Percentiles rank a stretch among this genome's conserved stretches.
Evolutionary conservation across 2,888 invertebrate genomes (phyloP).

Genomic region (Aleiodes testaceus): DNA sequence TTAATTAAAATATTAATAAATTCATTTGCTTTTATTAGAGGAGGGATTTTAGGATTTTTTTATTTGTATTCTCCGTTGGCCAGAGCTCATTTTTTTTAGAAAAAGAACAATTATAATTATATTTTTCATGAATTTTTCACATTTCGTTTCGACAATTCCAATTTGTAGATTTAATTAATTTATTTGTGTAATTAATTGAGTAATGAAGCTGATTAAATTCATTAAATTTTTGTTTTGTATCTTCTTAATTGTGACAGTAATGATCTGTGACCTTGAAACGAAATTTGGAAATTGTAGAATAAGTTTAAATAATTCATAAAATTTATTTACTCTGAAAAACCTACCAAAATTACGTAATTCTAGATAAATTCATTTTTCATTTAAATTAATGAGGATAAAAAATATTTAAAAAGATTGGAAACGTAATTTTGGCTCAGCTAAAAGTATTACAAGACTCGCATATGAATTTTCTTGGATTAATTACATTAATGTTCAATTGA

Average conservation of each 20-base stretch:
- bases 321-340: not conserved
- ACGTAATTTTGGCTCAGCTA: slow-evolving; percentile 33
- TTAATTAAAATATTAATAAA: not conserved
- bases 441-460: slow-evolving; percentile 21
- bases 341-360: slow-evolving; percentile 17
- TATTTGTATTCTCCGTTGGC: not conserved
- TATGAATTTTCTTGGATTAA: slow-evolving; percentile 29
- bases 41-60: not conserved
- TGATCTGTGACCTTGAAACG: not conserved
- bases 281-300: not conserved
- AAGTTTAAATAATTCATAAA: slow-evolving; percentile 17
- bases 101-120: slow-evolving; percentile 10
- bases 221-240: too few species aligned
- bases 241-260: too few species aligned
- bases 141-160: not conserved
- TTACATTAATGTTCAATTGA: slow-evolving; percentile 10
- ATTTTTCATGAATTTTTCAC: slow-evolving; percentile 3
- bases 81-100: slow-evolving; percentile 1
- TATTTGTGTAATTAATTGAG: too few species aligned
- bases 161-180: not conserved
- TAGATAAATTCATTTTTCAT: slow-evolving; percentile 26
- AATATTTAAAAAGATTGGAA: not conserved
- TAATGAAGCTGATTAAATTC: not conserved
- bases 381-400: slow-evolving; percentile 37
- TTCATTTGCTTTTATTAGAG: not conserved